These are phyloP conservation scores for Falco cherrug DNA, from an alignment of 2,797 vertebrate species.

Conservation along the genomic window DNA sequence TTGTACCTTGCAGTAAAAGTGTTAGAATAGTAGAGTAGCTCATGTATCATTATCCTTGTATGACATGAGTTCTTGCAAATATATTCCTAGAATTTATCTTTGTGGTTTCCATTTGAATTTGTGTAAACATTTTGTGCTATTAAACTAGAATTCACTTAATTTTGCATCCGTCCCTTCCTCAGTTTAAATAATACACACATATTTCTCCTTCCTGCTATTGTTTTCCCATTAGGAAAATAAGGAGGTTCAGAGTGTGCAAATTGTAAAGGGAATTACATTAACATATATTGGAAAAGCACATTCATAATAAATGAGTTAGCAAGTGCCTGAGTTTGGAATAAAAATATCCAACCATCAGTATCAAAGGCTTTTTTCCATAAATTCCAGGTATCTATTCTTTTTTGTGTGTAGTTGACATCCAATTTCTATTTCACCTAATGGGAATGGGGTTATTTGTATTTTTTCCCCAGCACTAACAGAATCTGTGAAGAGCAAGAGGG, in stretches of 20 bases:
- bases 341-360: too few relatives aligned
- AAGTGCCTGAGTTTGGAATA: neutral
- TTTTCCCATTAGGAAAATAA: constrained; percentile 19
- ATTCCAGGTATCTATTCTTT: too few relatives aligned
- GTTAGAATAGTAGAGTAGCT: neutral
- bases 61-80: neutral
- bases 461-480: too few relatives aligned
- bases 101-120: neutral
- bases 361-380: too few relatives aligned
- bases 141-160: constrained; percentile 9
- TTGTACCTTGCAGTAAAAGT: neutral
- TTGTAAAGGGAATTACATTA: constrained; percentile 27
- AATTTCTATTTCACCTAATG: too few relatives aligned
- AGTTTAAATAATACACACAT: constrained; percentile 39
- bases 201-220: constrained; percentile 59
- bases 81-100: neutral
- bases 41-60: neutral
- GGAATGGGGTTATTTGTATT: too few relatives aligned
- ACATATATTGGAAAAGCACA: constrained; percentile 1
- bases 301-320: too few relatives aligned
- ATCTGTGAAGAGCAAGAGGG: too few relatives aligned
- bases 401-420: too few relatives aligned
- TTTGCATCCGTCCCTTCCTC: constrained; percentile 52
- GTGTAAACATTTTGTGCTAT: neutral
- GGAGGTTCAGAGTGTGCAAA: neutral